Evolutionary conservation across 2,888 invertebrate species (phyloP).

Genomic region (Macrostomum cliftonense): DNA sequence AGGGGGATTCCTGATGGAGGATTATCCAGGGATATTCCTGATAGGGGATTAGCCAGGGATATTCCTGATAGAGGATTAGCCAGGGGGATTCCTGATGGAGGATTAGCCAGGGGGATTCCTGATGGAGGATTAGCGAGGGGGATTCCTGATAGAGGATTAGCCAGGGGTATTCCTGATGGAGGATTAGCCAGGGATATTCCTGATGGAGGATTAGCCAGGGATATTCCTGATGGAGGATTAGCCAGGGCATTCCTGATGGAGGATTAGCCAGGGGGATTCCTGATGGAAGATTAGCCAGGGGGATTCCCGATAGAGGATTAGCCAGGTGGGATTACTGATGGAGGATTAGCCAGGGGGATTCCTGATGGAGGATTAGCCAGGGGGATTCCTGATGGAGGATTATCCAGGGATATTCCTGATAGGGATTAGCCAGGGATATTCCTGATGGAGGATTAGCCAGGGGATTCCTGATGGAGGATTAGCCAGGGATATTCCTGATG

Average conservation of each 20-base stretch:
- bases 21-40: no score
- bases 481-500: slow-evolving; percentile 38
- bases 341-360: background rate
- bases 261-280: background rate
- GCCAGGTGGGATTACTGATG: no score
- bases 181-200: background rate
- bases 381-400: background rate
- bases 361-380: slow-evolving; percentile 54
- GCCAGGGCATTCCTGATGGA: background rate
- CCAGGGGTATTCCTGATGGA: background rate
- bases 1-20: slow-evolving; percentile 49
- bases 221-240: no score
- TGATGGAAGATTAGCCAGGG: slow-evolving; percentile 54
- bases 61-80: background rate
- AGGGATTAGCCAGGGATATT: background rate
- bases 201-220: slow-evolving; percentile 59
- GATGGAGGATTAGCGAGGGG: background rate
- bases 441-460: slow-evolving; percentile 54
- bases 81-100: slow-evolving; percentile 46
- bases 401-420: no score
- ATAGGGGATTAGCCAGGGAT: no score
- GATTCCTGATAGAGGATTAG: slow-evolving; percentile 56
- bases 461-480: background rate
- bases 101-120: slow-evolving; percentile 42
- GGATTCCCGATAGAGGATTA: no score